These are phyloP conservation scores for Microcaecilia unicolor DNA, from an alignment of 2,797 vertebrate species.

Conservation along the genomic window DNA sequence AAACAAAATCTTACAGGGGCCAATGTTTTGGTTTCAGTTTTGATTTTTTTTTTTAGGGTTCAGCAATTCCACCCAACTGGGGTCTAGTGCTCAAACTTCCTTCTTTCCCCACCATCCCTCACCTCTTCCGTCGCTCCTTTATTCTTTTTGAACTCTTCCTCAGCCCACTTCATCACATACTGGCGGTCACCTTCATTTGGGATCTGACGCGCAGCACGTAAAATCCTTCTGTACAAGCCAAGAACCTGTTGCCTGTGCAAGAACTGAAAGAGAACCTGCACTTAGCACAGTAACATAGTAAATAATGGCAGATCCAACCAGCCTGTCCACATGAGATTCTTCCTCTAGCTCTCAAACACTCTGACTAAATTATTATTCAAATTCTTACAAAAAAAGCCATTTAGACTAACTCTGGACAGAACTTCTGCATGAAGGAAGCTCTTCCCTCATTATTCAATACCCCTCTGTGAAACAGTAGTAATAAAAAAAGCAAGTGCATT, in stretches of 20 bases:
- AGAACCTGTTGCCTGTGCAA: conserved; percentile 81
- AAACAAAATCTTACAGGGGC: neutral
- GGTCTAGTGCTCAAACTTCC: fast-evolving
- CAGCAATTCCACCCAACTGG: neutral
- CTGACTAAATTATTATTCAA: no score
- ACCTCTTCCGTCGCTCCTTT: conserved; percentile 75
- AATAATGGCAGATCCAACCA: no score
- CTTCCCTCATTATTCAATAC: no score
- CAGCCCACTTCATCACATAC: conserved; percentile 77
- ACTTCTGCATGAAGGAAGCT: no score
- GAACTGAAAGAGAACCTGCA: conserved; percentile 62
- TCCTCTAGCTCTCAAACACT: no score
- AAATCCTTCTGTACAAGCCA: conserved; percentile 71
- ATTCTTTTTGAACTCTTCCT: conserved; percentile 81
- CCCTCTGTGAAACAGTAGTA: no score
- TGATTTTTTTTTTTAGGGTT: neutral
- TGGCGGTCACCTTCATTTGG: conserved; percentile 65
- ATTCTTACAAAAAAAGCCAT: no score
- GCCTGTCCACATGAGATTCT: no score
- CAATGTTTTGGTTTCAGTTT: neutral
- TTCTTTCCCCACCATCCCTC: conserved; percentile 14
- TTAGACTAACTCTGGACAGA: no score
- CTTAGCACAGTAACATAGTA: no score
- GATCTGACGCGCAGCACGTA: conserved; percentile 65
- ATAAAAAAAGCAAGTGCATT: no score